Percentiles rank a stretch among this genome's conserved stretches.
Evolutionary conservation across 2,888 invertebrate species (phyloP).

Genomic region (Onthophagus sagittarius): DNA sequence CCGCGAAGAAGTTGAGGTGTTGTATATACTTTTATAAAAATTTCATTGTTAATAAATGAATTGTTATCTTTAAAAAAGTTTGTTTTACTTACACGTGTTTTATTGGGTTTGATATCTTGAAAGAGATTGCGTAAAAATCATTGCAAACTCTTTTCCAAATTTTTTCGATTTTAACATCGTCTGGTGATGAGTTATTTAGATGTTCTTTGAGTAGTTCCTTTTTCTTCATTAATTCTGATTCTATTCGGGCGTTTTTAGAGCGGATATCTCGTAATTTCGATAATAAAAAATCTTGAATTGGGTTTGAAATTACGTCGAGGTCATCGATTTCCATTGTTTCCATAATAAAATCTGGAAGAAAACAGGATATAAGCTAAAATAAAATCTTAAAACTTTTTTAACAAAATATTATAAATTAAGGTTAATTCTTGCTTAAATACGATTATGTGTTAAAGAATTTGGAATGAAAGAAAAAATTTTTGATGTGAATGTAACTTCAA

Average conservation of each 20-base stretch:
- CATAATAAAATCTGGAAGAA: background rate
- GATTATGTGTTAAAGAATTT: too few relatives aligned
- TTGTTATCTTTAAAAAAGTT: slow-evolving; percentile 28
- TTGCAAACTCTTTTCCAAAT: slow-evolving; percentile 35
- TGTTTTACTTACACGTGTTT: slow-evolving; percentile 13
- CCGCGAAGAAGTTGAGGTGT: slow-evolving; percentile 2
- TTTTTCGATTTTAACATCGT: slow-evolving; percentile 10
- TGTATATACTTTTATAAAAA: slow-evolving; percentile 25
- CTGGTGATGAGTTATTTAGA: background rate
- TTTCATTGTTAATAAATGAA: slow-evolving; percentile 25
- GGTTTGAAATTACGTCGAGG: slow-evolving; percentile 34
- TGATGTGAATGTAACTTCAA: too few relatives aligned
- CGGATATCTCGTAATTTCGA: slow-evolving; percentile 26
- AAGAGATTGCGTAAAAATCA: slow-evolving; percentile 36
- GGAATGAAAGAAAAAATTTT: too few relatives aligned
- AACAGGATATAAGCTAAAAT: too few relatives aligned
- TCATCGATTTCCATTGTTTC: slow-evolving; percentile 25
- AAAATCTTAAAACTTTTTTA: too few relatives aligned
- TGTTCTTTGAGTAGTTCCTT: slow-evolving; percentile 21
- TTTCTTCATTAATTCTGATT: slow-evolving; percentile 20
- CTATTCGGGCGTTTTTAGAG: slow-evolving; percentile 22
- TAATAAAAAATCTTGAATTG: slow-evolving; percentile 25
- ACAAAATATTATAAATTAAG: too few relatives aligned
- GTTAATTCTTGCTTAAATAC: too few relatives aligned
- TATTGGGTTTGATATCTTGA: slow-evolving; percentile 29